phyloP scores from a whole-genome alignment of 2,888 invertebrate genomes.

The Baccha elongata region DNA sequence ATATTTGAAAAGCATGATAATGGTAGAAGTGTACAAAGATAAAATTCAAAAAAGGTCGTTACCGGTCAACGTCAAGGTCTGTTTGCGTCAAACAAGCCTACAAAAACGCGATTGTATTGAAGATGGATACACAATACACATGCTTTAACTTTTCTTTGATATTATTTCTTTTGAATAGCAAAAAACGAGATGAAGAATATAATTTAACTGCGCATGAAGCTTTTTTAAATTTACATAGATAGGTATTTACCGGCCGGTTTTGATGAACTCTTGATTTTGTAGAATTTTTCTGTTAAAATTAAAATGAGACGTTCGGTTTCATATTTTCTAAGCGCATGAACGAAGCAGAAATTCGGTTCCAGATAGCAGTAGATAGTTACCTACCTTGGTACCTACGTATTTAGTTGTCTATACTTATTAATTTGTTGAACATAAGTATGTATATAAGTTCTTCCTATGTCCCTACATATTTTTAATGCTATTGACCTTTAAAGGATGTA shows the following conservation, averaged over 20 bases:
- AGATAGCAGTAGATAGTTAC: no score
- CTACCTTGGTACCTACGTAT: no score
- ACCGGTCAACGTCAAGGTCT: conserved; percentile 72
- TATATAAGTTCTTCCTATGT: neutral
- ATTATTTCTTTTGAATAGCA: neutral
- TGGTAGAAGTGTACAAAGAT: conserved; percentile 10
- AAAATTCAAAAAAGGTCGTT: conserved; percentile 57
- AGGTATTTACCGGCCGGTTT: conserved; percentile 19
- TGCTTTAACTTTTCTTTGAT: neutral
- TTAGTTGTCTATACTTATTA: no score
- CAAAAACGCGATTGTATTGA: conserved; percentile 1
- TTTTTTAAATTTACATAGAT: conserved; percentile 8
- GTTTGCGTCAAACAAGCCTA: conserved; percentile 47
- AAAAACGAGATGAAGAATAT: conserved; percentile 1
- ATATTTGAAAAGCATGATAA: neutral
- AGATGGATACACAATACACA: conserved; percentile 14
- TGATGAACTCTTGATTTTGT: neutral
- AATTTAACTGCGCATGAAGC: conserved; percentile 45
- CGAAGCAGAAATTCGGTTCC: neutral
- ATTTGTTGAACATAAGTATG: neutral
- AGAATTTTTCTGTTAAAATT: conserved; percentile 3
- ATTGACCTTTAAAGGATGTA: neutral
- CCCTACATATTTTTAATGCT: neutral
- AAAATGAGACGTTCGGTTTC: neutral
- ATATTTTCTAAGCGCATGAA: conserved; percentile 24